Conservation (phyloP, 2,888 invertebrate genomes). For the Bedellia somnulentella region DNA sequence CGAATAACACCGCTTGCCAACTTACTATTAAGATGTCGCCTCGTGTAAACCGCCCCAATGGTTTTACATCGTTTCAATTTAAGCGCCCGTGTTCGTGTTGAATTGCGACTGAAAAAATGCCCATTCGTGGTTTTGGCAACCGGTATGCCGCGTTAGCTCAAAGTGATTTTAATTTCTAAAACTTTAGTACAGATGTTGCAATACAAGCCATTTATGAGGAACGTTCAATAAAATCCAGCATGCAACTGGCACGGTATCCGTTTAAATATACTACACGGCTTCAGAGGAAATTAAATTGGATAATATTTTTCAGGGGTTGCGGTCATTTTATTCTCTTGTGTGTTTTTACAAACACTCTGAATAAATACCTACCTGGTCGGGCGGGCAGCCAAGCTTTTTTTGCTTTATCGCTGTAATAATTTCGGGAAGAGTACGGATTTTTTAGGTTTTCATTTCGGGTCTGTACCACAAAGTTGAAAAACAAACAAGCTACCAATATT, state of each 20-base stretch:
- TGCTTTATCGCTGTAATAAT: no score
- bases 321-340: slow-evolving; percentile 13
- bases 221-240: slow-evolving; percentile 7
- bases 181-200: slow-evolving; percentile 5
- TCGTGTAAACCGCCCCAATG: slow-evolving; percentile 14
- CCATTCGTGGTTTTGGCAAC: slow-evolving; percentile 4
- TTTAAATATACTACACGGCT: slow-evolving; percentile 11
- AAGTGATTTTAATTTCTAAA: slow-evolving; percentile 4
- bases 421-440: no score
- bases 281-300: slow-evolving; percentile 20
- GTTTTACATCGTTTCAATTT: slow-evolving; percentile 10
- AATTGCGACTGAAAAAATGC: background rate
- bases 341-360: slow-evolving; percentile 13
- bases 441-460: no score
- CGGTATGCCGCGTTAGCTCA: slow-evolving; percentile 1
- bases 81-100: background rate
- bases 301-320: slow-evolving; percentile 14
- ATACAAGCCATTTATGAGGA: slow-evolving; percentile 3
- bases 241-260: slow-evolving; percentile 3
- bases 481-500: no score
- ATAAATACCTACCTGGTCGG: slow-evolving; percentile 8
- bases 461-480: no score
- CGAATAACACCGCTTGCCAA: slow-evolving; percentile 50
- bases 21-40: slow-evolving; percentile 45
- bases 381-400: slow-evolving; percentile 4